phyloP scores from a whole-genome alignment of 2,797 vertebrate species.

The Nannoperca obscura region DNA sequence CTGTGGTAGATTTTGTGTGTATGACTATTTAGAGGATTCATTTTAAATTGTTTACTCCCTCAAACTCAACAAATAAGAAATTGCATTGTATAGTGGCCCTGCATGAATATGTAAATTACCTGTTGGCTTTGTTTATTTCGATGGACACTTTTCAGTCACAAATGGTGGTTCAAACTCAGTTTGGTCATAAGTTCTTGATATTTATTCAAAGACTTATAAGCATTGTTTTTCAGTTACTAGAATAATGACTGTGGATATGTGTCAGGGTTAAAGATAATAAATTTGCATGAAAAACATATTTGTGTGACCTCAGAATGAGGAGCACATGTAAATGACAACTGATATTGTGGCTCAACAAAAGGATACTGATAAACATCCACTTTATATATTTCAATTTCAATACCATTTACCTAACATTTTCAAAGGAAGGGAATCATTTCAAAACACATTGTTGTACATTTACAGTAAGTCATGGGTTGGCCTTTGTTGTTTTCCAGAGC shows the following conservation, averaged over 20 bases:
- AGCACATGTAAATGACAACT: slow-evolving; percentile 76
- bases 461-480: slow-evolving; percentile 42
- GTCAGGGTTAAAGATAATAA: slow-evolving; percentile 39
- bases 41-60: slow-evolving; percentile 12
- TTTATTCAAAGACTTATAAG: slow-evolving; percentile 23
- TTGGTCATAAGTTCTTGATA: slow-evolving; percentile 7
- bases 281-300: slow-evolving; percentile 68
- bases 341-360: slow-evolving; percentile 56
- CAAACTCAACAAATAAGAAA: neutral
- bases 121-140: neutral
- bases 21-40: neutral
- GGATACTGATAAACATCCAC: slow-evolving; percentile 48
- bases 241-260: slow-evolving; percentile 35
- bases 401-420: slow-evolving; percentile 71
- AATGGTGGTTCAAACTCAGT: slow-evolving; percentile 20
- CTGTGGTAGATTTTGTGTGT: neutral
- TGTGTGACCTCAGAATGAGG: slow-evolving; percentile 39
- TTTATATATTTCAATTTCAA: slow-evolving; percentile 65
- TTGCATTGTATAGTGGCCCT: neutral
- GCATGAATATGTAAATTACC: slow-evolving; percentile 1
- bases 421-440: slow-evolving; percentile 44
- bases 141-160: slow-evolving; percentile 13
- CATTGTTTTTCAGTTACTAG: slow-evolving; percentile 53
- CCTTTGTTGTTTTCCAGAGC: slow-evolving; percentile 63
- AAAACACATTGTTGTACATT: slow-evolving; percentile 61